Percentiles rank a stretch among this genome's conserved stretches.
These are phyloP conservation scores for Micoletzkya japonica DNA, from an alignment of 2,888 invertebrate genomes.

Conservation along the genomic window DNA sequence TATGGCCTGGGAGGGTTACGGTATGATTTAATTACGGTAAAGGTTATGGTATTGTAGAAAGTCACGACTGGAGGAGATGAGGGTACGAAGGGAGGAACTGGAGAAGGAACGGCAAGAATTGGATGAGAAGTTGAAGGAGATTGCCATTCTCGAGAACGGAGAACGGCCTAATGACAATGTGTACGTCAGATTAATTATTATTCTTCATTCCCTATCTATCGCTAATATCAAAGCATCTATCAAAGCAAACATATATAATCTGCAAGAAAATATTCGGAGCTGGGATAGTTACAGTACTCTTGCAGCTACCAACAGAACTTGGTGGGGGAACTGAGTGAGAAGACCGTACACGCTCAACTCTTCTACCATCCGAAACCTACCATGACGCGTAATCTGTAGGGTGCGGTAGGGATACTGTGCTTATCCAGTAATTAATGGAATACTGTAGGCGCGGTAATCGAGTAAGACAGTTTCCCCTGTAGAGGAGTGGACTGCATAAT, in stretches of 20 bases:
- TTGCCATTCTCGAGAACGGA: constrained; percentile 35
- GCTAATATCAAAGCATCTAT: background rate
- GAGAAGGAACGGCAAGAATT: constrained; percentile 33
- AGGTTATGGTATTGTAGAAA: background rate
- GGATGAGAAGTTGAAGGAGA: constrained; percentile 29
- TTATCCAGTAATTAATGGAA: background rate
- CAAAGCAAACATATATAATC: background rate
- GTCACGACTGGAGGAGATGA: constrained; percentile 32
- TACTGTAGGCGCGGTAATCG: constrained; percentile 12
- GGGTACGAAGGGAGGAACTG: constrained; percentile 36
- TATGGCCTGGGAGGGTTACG: background rate
- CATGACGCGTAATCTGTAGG: constrained; percentile 34
- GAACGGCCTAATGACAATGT: constrained; percentile 13
- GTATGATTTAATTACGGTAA: constrained; percentile 1
- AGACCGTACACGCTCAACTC: constrained; percentile 48
- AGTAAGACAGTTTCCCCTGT: background rate
- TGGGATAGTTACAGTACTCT: no score
- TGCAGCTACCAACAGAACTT: constrained; percentile 52
- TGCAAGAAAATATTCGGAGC: background rate
- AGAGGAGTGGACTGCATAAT: background rate
- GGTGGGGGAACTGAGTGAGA: constrained; percentile 52
- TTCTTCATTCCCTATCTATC: no score
- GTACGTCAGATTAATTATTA: background rate
- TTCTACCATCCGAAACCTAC: constrained; percentile 53
- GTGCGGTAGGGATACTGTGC: background rate